Conservation (phyloP, 2,797 vertebrate genomes). For the Siniperca undulata region DNA sequence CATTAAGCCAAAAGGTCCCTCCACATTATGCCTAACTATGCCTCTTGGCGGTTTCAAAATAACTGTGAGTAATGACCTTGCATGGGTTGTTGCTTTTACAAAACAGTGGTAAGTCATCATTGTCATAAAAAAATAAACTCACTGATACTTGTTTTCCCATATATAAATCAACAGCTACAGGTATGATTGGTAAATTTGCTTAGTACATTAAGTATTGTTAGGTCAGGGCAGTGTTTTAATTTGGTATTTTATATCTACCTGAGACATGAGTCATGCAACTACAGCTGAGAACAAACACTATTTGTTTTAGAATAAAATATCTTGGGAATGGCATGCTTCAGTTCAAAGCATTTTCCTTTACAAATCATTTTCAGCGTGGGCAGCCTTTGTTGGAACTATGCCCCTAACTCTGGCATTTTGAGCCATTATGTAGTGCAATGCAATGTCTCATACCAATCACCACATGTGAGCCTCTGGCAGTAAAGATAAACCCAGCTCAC, state of each 20-base stretch:
- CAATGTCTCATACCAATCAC: slow-evolving; percentile 34
- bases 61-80: slow-evolving; percentile 5
- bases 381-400: slow-evolving; percentile 21
- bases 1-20: slow-evolving; percentile 1
- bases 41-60: slow-evolving; percentile 12
- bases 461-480: slow-evolving; percentile 31
- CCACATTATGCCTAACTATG: background rate
- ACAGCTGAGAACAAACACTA: slow-evolving; percentile 20
- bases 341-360: slow-evolving; percentile 34
- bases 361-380: slow-evolving; percentile 12
- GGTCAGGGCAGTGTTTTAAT: slow-evolving; percentile 1
- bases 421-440: slow-evolving; percentile 27
- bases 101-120: background rate
- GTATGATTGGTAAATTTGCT: background rate
- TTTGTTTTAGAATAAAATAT: slow-evolving; percentile 31
- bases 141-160: background rate
- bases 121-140: slow-evolving; percentile 1
- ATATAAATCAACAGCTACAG: background rate
- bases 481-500: slow-evolving; percentile 23
- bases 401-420: slow-evolving; percentile 35
- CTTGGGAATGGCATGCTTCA: slow-evolving; percentile 15
- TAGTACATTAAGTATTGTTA: background rate
- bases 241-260: slow-evolving; percentile 13
- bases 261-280: slow-evolving; percentile 25
- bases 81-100: background rate